Evolutionary conservation across 2,113 vertebrate species (phyloP), one percentile per base, ranked within the genome.

Genomic region (Setophaga kirtlandii): DNA sequence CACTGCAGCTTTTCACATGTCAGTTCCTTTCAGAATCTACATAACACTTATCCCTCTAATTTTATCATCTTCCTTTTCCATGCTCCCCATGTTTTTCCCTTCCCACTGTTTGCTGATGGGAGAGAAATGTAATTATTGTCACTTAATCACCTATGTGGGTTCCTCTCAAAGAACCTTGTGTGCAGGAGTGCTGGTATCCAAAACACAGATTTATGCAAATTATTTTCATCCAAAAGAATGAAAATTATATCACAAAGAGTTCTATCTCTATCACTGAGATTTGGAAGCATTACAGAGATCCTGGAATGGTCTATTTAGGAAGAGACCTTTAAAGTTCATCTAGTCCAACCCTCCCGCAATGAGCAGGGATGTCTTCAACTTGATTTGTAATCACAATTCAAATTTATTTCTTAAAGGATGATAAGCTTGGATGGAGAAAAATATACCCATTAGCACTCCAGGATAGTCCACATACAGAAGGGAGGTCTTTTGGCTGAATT

Each of bases 71-170:
- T 41, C 35, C 35, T 58, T 35, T 74, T 58, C 74, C 6, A 2
- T 2, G 18, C 22, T 64, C 63, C 21, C 12, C 0, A 0, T 15
- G 22, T 15, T 93, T 70, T 83, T 39, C 47, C 59, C 74, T 75
- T 63, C 25, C 19, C 10, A 5, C 14, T 60, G 3, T 42, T 41
- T 60, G 59, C 47, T 71, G 37, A 64, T n/a, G 10, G 27, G 18
- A 75, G 19, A 55, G 35, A 78, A 67, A 70, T 1, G 1, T 39
- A 31, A 46, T 41, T 58, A 35, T 28, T 3, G 0, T 37, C 12
- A 2, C 35, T 75, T 27, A 23, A 68, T 62, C 25, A 41, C 6
- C 21, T 6, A 3, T 1, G 0, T 23, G 3, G 2, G 60, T 6
- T 6, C 2, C 2, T 53, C 69, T 67, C 52, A 20, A 84, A 70